phyloP scores from a whole-genome alignment of 2,888 invertebrate genomes.

The Xanthia togata region DNA sequence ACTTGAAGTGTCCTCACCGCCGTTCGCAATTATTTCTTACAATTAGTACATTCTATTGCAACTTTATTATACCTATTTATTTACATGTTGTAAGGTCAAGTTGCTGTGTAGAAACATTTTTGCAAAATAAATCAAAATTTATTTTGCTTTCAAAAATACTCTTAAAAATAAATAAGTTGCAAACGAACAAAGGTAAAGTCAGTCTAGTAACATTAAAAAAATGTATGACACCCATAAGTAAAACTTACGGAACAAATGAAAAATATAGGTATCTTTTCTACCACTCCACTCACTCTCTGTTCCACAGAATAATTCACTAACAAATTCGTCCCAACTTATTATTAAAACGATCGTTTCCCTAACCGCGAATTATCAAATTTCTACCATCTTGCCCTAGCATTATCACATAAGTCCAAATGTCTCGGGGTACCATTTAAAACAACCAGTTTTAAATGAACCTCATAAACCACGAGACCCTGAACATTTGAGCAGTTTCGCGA shows the following conservation, averaged over 20 bases:
- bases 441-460: conserved; percentile 69
- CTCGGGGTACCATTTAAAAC: conserved; percentile 81
- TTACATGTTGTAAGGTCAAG: conserved; percentile 29
- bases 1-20: conserved; percentile 55
- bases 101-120: not conserved
- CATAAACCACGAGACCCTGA: conserved; percentile 68
- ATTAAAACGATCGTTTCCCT: conserved; percentile 89
- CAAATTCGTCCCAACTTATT: conserved; percentile 86
- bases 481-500: conserved; percentile 40
- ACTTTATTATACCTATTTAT: conserved; percentile 34
- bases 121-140: not conserved
- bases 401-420: conserved; percentile 90
- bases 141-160: not conserved
- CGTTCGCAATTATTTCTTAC: conserved; percentile 44
- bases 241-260: not conserved
- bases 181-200: not conserved
- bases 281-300: conserved; percentile 73
- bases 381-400: conserved; percentile 86
- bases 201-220: not conserved
- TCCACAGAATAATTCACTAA: conserved; percentile 81
- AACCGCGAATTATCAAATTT: conserved; percentile 90
- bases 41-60: conserved; percentile 43
- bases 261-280: not conserved
- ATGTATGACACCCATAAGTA: not conserved
- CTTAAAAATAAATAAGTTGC: not conserved